phyloP scores from a whole-genome alignment of 2,113 vertebrate genomes.

The Columba janthina region DNA sequence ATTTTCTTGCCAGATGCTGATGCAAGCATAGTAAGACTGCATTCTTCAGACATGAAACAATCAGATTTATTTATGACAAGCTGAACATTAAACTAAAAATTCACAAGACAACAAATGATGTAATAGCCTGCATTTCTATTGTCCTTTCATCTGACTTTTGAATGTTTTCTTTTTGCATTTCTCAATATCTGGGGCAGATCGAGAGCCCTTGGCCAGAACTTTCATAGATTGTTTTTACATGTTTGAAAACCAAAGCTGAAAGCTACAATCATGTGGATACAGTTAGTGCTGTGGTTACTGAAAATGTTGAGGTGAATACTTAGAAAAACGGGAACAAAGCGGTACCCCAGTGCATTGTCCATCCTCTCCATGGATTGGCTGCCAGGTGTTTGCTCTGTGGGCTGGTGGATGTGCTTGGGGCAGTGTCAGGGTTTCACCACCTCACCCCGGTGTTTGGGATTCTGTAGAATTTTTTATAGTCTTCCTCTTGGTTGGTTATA shows the following conservation, averaged over 20 bases:
- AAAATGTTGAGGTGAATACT: constrained; percentile 12
- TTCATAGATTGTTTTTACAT: neutral
- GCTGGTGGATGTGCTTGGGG: neutral
- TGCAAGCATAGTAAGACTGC: neutral
- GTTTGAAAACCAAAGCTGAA: constrained; percentile 55
- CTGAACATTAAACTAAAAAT: neutral
- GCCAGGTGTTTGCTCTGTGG: neutral
- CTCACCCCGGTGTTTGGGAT: neutral
- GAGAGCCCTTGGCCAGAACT: neutral
- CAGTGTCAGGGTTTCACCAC: neutral
- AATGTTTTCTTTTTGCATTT: neutral
- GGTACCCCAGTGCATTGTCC: neutral
- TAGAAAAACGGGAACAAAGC: neutral
- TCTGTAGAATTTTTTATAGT: neutral
- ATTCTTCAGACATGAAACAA: neutral
- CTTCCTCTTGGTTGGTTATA: neutral
- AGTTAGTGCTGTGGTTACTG: constrained; percentile 26
- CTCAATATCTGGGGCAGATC: neutral
- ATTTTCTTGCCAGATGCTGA: neutral
- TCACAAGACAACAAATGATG: neutral
- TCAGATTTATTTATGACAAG: neutral
- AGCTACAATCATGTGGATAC: constrained; percentile 4
- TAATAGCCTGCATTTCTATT: neutral
- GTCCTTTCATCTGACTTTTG: neutral
- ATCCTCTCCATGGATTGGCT: neutral